Evolutionary conservation across 2,113 vertebrate genomes (phyloP).

Genomic region (Tetraodon nigroviridis): DNA sequence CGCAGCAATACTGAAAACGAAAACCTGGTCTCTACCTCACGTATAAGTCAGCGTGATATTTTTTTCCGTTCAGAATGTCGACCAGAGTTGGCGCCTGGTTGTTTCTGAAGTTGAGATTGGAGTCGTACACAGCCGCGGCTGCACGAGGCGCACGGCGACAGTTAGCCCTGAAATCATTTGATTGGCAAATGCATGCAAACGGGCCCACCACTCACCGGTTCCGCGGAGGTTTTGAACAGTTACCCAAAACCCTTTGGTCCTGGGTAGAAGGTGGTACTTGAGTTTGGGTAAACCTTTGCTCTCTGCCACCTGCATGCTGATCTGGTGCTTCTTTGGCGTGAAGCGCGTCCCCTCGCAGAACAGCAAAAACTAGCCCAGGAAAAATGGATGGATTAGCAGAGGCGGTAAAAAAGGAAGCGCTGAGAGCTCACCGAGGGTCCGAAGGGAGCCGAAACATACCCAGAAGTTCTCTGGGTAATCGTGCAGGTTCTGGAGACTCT

Average conservation of each 20-base stretch:
- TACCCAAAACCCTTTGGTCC: conserved; percentile 92
- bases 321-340: conserved; percentile 89
- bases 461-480: conserved; percentile 93
- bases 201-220: conserved; percentile 78
- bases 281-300: conserved; percentile 92
- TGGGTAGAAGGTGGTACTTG: conserved; percentile 91
- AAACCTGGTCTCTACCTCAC: conserved; percentile 77
- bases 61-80: conserved; percentile 89
- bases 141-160: conserved; percentile 43
- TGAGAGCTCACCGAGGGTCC: background rate
- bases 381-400: background rate
- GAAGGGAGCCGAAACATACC: conserved; percentile 61
- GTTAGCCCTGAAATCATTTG: conserved; percentile 12
- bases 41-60: conserved; percentile 90
- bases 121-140: conserved; percentile 96
- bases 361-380: conserved; percentile 83
- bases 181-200: conserved; percentile 10
- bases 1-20: background rate
- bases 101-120: conserved; percentile 96
- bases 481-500: conserved; percentile 80
- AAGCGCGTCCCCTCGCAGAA: conserved; percentile 95
- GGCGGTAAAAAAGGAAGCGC: background rate
- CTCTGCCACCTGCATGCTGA: conserved; percentile 95
- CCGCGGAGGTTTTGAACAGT: conserved; percentile 89
- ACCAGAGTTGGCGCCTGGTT: conserved; percentile 86